Conservation (phyloP, 2,113 vertebrate genomes). For the Saimiri boliviensis region DNA sequence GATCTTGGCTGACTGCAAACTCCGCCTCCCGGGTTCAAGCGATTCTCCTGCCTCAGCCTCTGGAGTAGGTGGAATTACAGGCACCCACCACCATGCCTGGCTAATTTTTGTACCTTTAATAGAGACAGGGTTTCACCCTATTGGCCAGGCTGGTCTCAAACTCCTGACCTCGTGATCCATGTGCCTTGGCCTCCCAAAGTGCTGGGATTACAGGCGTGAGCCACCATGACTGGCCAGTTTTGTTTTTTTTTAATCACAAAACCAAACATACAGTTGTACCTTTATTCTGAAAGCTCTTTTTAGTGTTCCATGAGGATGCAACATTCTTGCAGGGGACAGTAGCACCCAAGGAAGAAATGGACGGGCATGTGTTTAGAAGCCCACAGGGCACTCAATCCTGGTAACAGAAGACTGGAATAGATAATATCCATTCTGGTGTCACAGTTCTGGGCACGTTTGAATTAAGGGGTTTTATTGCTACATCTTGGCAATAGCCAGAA, state of each 20-base stretch:
- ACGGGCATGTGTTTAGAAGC: neutral
- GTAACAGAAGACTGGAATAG: neutral
- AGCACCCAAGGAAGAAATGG: neutral
- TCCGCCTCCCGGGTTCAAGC: no score
- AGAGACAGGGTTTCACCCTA: no score
- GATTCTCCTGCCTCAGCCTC: no score
- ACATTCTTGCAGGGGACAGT: neutral
- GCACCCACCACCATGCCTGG: no score
- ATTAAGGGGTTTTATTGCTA: neutral
- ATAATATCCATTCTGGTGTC: neutral
- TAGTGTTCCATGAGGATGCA: neutral
- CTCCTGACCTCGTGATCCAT: no score
- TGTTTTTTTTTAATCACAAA: neutral
- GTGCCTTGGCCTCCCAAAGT: no score
- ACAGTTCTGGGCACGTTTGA: neutral
- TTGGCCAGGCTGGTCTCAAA: no score
- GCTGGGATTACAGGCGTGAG: no score
- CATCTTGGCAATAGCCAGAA: rapidly evolving
- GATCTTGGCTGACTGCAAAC: no score
- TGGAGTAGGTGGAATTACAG: no score
- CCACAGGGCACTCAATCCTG: neutral
- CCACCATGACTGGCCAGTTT: no score
- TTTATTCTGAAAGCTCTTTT: neutral
- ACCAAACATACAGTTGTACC: neutral
- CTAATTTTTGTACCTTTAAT: no score